Evolutionary conservation across 37 sponge, comb jelly and placozoan species (phyloP).

Genomic region (Chondrosia reniformis): DNA sequence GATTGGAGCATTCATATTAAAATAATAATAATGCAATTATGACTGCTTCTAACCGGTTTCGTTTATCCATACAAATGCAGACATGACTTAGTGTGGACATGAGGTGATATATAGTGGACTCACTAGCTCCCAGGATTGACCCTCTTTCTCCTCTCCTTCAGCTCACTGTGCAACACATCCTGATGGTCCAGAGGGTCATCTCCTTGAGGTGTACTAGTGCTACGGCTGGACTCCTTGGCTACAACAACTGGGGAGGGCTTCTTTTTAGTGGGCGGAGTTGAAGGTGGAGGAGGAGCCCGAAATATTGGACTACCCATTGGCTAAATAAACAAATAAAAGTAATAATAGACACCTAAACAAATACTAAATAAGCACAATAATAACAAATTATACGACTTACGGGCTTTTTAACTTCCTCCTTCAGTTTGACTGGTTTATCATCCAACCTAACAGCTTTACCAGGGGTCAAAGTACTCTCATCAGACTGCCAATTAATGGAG

Average conservation of each 20-base stretch:
- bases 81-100: neutral
- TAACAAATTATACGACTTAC: neutral
- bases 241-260: neutral
- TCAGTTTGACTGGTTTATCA: neutral
- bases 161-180: constrained; percentile 18
- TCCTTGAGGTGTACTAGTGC: constrained; percentile 12
- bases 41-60: too few species aligned
- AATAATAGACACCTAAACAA: neutral
- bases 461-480: constrained; percentile 12
- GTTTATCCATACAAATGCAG: neutral
- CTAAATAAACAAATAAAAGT: neutral
- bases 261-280: constrained; percentile 17
- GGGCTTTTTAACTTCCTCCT: neutral
- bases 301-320: constrained; percentile 19
- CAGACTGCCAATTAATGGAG: neutral
- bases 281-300: constrained; percentile 61
- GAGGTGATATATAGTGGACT: neutral
- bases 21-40: too few species aligned
- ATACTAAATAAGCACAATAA: neutral
- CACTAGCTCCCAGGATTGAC: constrained; percentile 28
- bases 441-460: neutral
- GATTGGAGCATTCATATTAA: too few species aligned
- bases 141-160: constrained; percentile 44
- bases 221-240: neutral
- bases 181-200: constrained; percentile 34